These are phyloP conservation scores for Cataglyphis rosenhaueri DNA, from an alignment of 2,888 invertebrate species.

Conservation along the genomic window DNA sequence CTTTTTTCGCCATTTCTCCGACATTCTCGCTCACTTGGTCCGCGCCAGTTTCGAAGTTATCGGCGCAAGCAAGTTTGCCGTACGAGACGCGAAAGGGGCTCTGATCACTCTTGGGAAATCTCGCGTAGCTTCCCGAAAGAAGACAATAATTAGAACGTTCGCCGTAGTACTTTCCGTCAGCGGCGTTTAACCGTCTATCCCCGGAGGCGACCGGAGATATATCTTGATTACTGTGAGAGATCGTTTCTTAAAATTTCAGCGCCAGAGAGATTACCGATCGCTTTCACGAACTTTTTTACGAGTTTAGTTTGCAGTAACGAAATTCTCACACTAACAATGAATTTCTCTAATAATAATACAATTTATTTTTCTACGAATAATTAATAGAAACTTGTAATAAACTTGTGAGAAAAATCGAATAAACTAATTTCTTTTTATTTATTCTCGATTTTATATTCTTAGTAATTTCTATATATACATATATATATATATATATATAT, in stretches of 20 bases:
- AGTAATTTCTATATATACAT: neutral
- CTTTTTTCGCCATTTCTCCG: conserved; percentile 21
- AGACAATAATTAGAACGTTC: conserved; percentile 68
- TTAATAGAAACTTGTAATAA: neutral
- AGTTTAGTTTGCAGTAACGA: neutral
- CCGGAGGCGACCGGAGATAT: conserved; percentile 36
- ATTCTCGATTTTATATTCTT: neutral
- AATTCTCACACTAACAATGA: neutral
- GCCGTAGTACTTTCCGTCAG: conserved; percentile 37
- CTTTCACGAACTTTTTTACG: neutral
- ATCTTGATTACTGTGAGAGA: conserved; percentile 50
- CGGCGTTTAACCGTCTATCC: conserved; percentile 41
- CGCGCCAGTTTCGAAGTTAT: conserved; percentile 66
- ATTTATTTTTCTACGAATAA: neutral
- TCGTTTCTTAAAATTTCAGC: conserved; percentile 33
- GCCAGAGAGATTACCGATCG: conserved; percentile 25
- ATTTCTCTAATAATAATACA: neutral
- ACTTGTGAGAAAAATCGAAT: neutral
- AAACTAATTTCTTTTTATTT: neutral
- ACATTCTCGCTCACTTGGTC: neutral
- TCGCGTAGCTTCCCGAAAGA: conserved; percentile 48
- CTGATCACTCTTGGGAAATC: conserved; percentile 73
- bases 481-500: neutral
- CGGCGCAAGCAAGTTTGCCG: conserved; percentile 63
- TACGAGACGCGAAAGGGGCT: conserved; percentile 50